These are phyloP conservation scores for Drosophila multiciliata DNA, from an alignment of 2,888 invertebrate genomes.

Conservation along the genomic window DNA sequence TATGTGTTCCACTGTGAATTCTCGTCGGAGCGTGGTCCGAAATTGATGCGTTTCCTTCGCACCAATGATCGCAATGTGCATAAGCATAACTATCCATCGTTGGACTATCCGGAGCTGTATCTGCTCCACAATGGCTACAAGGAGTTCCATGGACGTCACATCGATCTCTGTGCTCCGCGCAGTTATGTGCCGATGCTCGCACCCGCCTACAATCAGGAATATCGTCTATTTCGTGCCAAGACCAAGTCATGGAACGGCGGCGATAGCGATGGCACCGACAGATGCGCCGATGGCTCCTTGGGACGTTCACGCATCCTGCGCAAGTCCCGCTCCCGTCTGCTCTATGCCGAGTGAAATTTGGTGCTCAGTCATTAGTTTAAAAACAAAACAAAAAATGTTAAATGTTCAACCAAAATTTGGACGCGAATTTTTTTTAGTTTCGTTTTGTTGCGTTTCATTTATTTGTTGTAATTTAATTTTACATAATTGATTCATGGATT, in stretches of 20 bases:
- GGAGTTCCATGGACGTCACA: constrained; percentile 90
- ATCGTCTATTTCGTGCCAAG: constrained; percentile 90
- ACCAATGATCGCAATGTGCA: constrained; percentile 93
- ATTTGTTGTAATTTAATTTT: constrained; percentile 49
- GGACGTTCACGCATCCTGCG: constrained; percentile 70
- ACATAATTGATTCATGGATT: neutral
- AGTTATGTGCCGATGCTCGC: constrained; percentile 94
- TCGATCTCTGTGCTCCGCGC: constrained; percentile 89
- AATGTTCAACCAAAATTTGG: constrained; percentile 11
- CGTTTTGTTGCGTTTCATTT: constrained; percentile 33
- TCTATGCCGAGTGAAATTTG: constrained; percentile 63
- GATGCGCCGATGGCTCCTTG: constrained; percentile 41
- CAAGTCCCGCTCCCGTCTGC: constrained; percentile 84
- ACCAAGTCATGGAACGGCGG: constrained; percentile 90
- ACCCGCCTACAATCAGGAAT: constrained; percentile 89
- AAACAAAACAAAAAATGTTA: constrained; percentile 8
- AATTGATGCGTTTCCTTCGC: constrained; percentile 93
- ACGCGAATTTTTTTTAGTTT: constrained; percentile 1
- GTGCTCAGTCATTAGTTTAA: neutral
- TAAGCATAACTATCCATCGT: constrained; percentile 91
- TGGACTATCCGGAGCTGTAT: constrained; percentile 97
- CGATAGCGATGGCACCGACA: constrained; percentile 84
- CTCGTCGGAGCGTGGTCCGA: constrained; percentile 97
- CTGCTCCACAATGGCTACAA: constrained; percentile 96
- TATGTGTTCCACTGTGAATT: constrained; percentile 99